phyloP scores from a whole-genome alignment of 2,797 vertebrate species.

The Cichlasoma orientale region DNA sequence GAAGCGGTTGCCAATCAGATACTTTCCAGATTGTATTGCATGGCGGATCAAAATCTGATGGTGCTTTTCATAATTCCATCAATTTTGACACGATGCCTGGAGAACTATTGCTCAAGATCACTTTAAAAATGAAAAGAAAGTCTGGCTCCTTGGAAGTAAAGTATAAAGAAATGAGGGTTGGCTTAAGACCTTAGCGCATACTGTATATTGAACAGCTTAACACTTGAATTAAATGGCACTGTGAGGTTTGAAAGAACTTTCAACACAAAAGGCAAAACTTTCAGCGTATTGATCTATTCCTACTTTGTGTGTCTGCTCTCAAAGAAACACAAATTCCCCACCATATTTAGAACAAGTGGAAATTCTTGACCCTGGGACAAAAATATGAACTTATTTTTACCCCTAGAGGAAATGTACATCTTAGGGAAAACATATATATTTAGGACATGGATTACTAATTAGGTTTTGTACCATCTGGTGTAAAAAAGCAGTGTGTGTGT shows the following conservation, averaged over 20 bases:
- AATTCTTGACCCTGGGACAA: slow-evolving; percentile 23
- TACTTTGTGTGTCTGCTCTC: background rate
- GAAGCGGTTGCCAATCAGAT: background rate
- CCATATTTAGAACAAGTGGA: slow-evolving; percentile 33
- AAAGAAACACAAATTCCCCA: background rate
- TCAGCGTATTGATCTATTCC: background rate
- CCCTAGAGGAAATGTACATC: background rate
- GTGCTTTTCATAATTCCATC: background rate
- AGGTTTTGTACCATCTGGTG: background rate
- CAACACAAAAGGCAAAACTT: background rate
- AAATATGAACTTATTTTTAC: background rate
- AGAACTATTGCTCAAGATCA: background rate
- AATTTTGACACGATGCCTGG: background rate
- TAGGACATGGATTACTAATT: background rate
- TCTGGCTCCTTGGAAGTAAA: no score
- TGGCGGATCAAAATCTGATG: background rate
- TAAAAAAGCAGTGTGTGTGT: background rate
- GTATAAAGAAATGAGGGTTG: no score
- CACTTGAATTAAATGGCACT: background rate
- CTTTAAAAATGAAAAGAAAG: background rate
- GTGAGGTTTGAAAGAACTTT: background rate
- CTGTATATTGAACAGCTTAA: background rate
- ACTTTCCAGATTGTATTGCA: background rate
- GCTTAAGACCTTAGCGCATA: no score
- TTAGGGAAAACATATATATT: background rate